phyloP scores from a whole-genome alignment of 2,797 vertebrate genomes.

The Cheracebus regulus region DNA sequence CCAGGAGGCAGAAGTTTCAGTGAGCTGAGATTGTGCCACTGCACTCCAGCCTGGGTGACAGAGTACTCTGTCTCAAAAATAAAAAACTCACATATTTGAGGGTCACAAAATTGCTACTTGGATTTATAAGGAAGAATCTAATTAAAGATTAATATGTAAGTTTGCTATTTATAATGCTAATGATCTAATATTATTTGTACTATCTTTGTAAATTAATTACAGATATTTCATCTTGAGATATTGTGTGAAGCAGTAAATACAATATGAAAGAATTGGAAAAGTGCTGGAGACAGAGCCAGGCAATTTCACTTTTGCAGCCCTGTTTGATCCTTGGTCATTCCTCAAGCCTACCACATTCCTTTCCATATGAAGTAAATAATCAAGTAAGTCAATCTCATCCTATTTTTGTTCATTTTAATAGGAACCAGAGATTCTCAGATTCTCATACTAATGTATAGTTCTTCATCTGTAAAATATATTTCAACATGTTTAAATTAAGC shows the following conservation, averaged over 20 bases:
- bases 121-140: slow-evolving; percentile 51
- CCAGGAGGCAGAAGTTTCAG: background rate
- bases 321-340: background rate
- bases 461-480: background rate
- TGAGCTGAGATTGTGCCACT: background rate
- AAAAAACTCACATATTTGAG: background rate
- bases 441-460: background rate
- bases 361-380: slow-evolving; percentile 30
- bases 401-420: slow-evolving; percentile 42
- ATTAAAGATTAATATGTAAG: slow-evolving; percentile 1
- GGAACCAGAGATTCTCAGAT: background rate
- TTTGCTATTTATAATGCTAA: slow-evolving; percentile 27
- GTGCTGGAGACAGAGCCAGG: background rate
- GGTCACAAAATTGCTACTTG: slow-evolving; percentile 31
- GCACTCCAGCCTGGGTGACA: background rate
- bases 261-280: slow-evolving; percentile 10
- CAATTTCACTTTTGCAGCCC: background rate
- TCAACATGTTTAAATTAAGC: slow-evolving; percentile 31
- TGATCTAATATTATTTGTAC: slow-evolving; percentile 23
- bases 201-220: slow-evolving; percentile 40
- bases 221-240: slow-evolving; percentile 12
- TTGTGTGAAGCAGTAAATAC: background rate
- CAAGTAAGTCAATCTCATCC: background rate
- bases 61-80: background rate
- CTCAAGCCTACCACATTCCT: background rate